A percentile compares a stretch with the other conserved stretches of the same genome.
Conservation (phyloP, 2,888 invertebrate species). For the Polydrusus pterygomalis region DNA sequence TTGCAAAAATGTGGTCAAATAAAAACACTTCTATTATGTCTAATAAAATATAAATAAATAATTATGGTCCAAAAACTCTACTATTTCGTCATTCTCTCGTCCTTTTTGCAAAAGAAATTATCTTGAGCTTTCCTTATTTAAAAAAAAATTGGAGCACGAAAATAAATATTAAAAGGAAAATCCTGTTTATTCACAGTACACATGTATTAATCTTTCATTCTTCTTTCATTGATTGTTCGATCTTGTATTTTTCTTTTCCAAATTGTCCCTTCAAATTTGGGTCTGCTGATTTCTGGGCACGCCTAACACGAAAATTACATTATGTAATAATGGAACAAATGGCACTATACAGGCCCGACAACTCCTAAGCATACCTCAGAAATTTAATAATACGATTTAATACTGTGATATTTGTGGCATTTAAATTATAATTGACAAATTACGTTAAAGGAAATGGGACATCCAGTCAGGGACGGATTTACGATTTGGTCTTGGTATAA, state of each 20-base stretch:
- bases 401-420: conserved; percentile 1
- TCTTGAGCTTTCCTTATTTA: too few species aligned
- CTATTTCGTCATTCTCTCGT: too few species aligned
- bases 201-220: background rate
- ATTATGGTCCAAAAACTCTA: too few species aligned
- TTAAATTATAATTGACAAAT: background rate
- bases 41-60: too few species aligned
- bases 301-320: conserved; percentile 4
- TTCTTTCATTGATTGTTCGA: background rate
- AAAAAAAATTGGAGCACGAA: background rate
- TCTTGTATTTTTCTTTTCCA: conserved; percentile 1
- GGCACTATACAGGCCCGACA: background rate
- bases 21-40: too few species aligned
- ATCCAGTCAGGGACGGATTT: too few species aligned
- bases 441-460: background rate
- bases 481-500: too few species aligned
- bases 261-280: background rate
- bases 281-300: background rate
- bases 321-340: conserved; percentile 8
- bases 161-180: conserved; percentile 1
- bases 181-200: background rate
- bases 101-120: too few species aligned
- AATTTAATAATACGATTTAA: background rate
- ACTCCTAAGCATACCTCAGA: conserved; percentile 2
- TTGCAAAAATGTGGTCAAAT: too few species aligned